These are phyloP conservation scores for Euleptes europaea DNA, from an alignment of 2,113 vertebrate genomes.

Conservation along the genomic window DNA sequence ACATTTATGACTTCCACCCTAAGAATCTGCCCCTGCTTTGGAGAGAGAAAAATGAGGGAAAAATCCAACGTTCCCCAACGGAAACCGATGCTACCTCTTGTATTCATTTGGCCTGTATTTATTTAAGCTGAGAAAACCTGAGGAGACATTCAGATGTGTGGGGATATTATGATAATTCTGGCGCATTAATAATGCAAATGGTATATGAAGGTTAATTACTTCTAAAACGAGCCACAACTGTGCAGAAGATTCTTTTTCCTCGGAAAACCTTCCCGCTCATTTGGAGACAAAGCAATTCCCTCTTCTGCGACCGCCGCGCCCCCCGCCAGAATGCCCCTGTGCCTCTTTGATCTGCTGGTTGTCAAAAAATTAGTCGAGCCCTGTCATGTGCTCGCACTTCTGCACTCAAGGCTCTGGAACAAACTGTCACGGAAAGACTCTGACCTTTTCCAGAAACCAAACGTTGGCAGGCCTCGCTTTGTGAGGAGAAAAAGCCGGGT, in stretches of 20 bases:
- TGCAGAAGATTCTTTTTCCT: slow-evolving; percentile 52
- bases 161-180: slow-evolving; percentile 62
- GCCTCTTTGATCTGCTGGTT: slow-evolving; percentile 37
- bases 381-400: slow-evolving; percentile 19
- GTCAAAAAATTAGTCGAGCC: slow-evolving; percentile 35
- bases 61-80: slow-evolving; percentile 62
- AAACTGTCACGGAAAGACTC: slow-evolving; percentile 28
- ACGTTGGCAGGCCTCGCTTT: slow-evolving; percentile 14
- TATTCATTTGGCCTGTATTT: slow-evolving; percentile 65
- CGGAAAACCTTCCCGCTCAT: slow-evolving; percentile 48
- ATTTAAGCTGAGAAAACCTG: slow-evolving; percentile 68
- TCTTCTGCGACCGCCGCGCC: not conserved
- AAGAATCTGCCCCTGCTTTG: slow-evolving; percentile 59
- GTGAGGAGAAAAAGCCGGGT: not conserved
- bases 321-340: slow-evolving; percentile 31
- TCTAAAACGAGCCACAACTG: slow-evolving; percentile 66
- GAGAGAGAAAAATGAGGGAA: slow-evolving; percentile 7
- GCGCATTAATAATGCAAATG: slow-evolving; percentile 73
- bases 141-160: slow-evolving; percentile 69
- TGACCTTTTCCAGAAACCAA: slow-evolving; percentile 30
- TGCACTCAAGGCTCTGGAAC: slow-evolving; percentile 37
- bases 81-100: slow-evolving; percentile 69
- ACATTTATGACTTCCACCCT: slow-evolving; percentile 65
- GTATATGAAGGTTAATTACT: slow-evolving; percentile 74
- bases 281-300: slow-evolving; percentile 43